Percentiles rank a stretch among this genome's conserved stretches.
These are phyloP conservation scores for Vesta saturnalis DNA, from an alignment of 2,888 invertebrate genomes.

Conservation along the genomic window DNA sequence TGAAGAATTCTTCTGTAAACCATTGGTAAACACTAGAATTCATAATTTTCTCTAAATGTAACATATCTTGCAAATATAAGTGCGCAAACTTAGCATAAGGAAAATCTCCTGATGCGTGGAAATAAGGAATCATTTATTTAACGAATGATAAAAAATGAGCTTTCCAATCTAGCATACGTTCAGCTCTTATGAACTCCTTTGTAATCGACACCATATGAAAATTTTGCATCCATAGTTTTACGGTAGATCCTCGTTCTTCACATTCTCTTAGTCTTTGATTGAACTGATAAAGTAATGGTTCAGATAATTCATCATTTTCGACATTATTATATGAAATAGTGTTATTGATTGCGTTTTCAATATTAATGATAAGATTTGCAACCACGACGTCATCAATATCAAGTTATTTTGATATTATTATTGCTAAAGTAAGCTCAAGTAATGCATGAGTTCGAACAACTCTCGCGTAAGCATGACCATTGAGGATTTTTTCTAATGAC, in stretches of 20 bases:
- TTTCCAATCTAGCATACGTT: constrained; percentile 58
- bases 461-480: too few species aligned
- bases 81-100: too few species aligned
- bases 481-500: constrained; percentile 50
- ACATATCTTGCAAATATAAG: too few species aligned
- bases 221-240: constrained; percentile 53
- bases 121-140: too few species aligned
- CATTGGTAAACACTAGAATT: too few species aligned
- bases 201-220: constrained; percentile 55
- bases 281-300: constrained; percentile 48
- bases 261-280: too few species aligned
- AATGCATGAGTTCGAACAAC: constrained; percentile 46
- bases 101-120: too few species aligned
- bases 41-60: too few species aligned
- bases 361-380: constrained; percentile 44
- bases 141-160: too few species aligned
- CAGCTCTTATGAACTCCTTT: constrained; percentile 56
- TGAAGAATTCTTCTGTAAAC: too few species aligned
- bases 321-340: too few species aligned
- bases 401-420: too few species aligned
- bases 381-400: constrained; percentile 48
- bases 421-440: constrained; percentile 53
- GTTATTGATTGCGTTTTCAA: constrained; percentile 45
- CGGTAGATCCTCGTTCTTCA: constrained; percentile 55
- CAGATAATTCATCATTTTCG: constrained; percentile 48